phyloP scores from a whole-genome alignment of 2,113 vertebrate genomes.

The Ifrita kowaldi region DNA sequence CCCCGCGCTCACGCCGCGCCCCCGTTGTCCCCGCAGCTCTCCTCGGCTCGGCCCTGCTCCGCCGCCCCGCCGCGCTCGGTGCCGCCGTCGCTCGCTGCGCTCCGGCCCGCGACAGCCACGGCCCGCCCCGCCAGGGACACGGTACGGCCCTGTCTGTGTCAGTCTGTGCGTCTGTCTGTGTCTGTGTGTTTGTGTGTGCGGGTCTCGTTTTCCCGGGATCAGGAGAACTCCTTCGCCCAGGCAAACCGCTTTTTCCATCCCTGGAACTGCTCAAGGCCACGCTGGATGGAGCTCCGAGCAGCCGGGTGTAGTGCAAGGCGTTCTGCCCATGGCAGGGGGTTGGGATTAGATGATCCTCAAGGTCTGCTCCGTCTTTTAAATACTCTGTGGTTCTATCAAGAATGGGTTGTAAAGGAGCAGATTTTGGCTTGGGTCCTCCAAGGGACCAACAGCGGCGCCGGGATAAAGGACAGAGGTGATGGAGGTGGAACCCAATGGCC shows the following conservation, averaged over 20 bases:
- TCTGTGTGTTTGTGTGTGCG: neutral
- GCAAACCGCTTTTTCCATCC: neutral
- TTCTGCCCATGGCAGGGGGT: rapidly evolving
- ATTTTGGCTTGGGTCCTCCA: neutral
- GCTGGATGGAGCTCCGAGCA: neutral
- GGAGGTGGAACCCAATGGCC: no score
- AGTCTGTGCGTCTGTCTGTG: no score
- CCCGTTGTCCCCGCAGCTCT: neutral
- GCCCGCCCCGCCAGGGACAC: neutral
- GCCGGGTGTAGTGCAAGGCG: rapidly evolving
- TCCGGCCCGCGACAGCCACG: neutral
- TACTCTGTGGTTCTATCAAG: neutral
- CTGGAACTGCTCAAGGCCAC: neutral
- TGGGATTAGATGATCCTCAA: neutral
- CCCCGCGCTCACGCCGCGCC: neutral
- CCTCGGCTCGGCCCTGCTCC: neutral
- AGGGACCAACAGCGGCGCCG: rapidly evolving
- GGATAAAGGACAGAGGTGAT: neutral
- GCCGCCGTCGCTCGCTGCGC: neutral
- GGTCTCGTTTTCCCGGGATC: neutral
- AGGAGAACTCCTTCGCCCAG: no score
- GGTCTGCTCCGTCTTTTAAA: rapidly evolving
- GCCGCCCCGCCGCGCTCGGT: neutral
- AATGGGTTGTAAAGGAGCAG: neutral
- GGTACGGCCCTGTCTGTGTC: neutral